A percentile compares a stretch with the other conserved stretches of the same genome.
These are phyloP conservation scores for Zoanthus sociatus DNA, from an alignment of 92 coral and sea anemone genomes.

Conservation along the genomic window DNA sequence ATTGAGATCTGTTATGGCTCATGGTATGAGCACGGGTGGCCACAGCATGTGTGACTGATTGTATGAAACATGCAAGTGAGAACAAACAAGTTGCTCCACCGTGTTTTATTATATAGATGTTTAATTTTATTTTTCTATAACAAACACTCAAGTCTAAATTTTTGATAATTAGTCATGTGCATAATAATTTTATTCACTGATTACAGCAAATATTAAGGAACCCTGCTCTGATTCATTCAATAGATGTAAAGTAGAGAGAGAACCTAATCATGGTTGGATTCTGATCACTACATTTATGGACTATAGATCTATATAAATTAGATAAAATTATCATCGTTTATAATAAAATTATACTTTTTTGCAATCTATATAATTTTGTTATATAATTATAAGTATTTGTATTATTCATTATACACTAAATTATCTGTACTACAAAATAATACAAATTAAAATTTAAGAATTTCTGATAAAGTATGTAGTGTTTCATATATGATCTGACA, in stretches of 20 bases:
- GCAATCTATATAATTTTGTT: conserved; percentile 16
- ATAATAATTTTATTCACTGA: conserved; percentile 1
- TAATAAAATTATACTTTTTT: conserved; percentile 17
- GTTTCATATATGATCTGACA: conserved; percentile 18
- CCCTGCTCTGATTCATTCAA: conserved; percentile 23
- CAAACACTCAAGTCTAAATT: conserved; percentile 3
- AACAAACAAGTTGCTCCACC: neutral
- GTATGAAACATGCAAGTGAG: neutral
- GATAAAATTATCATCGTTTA: conserved; percentile 12
- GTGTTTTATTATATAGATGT: conserved; percentile 4
- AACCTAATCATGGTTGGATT: conserved; percentile 16
- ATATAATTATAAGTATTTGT: conserved; percentile 18
- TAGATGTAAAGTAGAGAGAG: conserved; percentile 7
- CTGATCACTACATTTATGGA: conserved; percentile 19
- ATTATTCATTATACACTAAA: conserved; percentile 19
- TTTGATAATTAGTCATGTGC: conserved; percentile 6
- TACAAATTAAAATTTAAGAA: conserved; percentile 3
- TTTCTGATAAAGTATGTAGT: conserved; percentile 12
- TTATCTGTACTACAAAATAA: conserved; percentile 20
- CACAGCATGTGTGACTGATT: conserved; percentile 43
- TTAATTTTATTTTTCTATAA: neutral
- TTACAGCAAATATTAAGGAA: conserved; percentile 21
- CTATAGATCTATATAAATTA: conserved; percentile 16
- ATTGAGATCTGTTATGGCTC: conserved; percentile 35
- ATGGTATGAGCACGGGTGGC: conserved; percentile 52